Evolutionary conservation across 2,113 vertebrate species (phyloP).

Genomic region (Sebastes schlegelii): DNA sequence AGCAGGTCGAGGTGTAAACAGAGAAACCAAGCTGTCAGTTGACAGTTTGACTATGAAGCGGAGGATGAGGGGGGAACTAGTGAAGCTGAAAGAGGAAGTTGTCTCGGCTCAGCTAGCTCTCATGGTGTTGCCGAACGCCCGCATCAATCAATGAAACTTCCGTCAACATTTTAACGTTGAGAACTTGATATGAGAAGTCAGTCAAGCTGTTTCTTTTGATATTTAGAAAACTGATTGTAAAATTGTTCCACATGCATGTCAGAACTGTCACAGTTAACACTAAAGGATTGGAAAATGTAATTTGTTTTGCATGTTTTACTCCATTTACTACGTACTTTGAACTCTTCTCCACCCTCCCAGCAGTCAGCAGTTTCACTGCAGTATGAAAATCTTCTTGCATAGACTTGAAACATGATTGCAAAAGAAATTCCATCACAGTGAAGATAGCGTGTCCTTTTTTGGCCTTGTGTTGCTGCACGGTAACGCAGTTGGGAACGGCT

Average conservation of each 20-base stretch:
- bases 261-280: neutral
- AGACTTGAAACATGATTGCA: slow-evolving; percentile 12
- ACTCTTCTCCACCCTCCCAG: neutral
- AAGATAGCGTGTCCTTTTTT: slow-evolving; percentile 1
- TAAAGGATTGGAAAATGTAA: neutral
- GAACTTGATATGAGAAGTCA: neutral
- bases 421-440: neutral
- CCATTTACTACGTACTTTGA: neutral
- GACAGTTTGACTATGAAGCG: slow-evolving; percentile 20
- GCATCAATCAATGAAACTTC: neutral
- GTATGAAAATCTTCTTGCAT: neutral
- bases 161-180: neutral
- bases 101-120: neutral
- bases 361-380: neutral
- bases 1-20: neutral
- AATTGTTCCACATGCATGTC: neutral
- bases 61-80: neutral
- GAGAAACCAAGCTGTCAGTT: neutral
- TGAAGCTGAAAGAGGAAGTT: slow-evolving; percentile 34
- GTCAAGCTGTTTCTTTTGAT: neutral
- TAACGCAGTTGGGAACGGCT: neutral
- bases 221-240: neutral
- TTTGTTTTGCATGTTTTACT: neutral
- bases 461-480: neutral
- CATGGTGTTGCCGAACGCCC: neutral